Percentiles rank a stretch among this genome's conserved stretches.
These are phyloP conservation scores for Pemphigus obesinymphae DNA, from an alignment of 1,140 invertebrate species.

Conservation along the genomic window DNA sequence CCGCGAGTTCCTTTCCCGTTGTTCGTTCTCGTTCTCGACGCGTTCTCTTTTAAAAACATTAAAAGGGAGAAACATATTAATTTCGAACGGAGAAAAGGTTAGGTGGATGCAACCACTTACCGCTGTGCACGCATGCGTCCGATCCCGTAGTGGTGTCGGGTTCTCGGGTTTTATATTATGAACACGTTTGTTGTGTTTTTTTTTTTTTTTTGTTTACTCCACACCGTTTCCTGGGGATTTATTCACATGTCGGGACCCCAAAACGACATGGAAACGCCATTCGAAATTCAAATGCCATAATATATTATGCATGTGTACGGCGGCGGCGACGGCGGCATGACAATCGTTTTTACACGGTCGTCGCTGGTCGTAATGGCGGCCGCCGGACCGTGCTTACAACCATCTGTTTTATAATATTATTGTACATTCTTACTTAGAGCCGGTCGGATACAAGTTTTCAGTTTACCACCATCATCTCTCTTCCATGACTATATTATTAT, in stretches of 20 bases:
- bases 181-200: not conserved
- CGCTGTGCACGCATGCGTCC: no score
- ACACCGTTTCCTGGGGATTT: not conserved
- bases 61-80: no score
- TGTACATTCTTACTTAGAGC: not conserved
- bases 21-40: no score
- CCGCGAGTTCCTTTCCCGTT: no score
- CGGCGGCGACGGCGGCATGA: not conserved
- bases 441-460: not conserved
- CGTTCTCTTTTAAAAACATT: no score
- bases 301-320: not conserved
- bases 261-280: not conserved
- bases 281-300: not conserved
- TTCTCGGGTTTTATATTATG: not conserved
- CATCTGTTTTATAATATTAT: not conserved
- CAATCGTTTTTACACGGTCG: not conserved
- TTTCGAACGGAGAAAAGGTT: no score
- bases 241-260: not conserved
- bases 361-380: not conserved
- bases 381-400: not conserved
- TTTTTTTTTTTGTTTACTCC: not conserved
- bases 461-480: no score
- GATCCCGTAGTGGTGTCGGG: no score
- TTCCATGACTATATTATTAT: no score
- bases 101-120: no score